Conservation (phyloP, 2,113 vertebrate genomes). For the Microcebus jonahi region DNA sequence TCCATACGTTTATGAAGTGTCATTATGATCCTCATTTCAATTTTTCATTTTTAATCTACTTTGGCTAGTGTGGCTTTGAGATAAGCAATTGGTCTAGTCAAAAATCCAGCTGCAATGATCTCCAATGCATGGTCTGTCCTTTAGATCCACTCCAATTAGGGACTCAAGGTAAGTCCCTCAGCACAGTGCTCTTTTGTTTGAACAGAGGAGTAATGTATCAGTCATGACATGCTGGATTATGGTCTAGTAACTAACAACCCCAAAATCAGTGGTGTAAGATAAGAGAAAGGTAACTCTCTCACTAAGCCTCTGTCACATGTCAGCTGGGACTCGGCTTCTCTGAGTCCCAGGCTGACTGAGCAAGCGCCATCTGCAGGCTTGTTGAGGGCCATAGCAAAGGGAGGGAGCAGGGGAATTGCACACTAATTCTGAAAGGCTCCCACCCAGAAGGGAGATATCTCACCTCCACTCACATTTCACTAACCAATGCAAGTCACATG, state of each 20-base stretch:
- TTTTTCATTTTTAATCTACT: conserved; percentile 8
- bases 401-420: accelerated
- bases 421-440: not conserved
- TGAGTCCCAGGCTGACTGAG: not conserved
- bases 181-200: not conserved
- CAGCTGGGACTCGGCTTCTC: not conserved
- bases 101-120: not conserved
- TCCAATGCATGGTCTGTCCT: not conserved
- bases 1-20: not conserved
- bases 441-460: not conserved
- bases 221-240: not conserved
- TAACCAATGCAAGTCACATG: not conserved
- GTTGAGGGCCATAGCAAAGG: too few relatives aligned
- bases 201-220: not conserved
- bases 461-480: not conserved
- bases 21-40: not conserved
- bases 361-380: not conserved
- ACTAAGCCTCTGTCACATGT: not conserved
- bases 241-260: not conserved
- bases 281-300: not conserved
- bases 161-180: not conserved
- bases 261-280: not conserved
- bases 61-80: not conserved
- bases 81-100: not conserved
- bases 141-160: not conserved